These are phyloP conservation scores for Callospermophilus lateralis DNA, from an alignment of 2,113 vertebrate species.

Conservation along the genomic window DNA sequence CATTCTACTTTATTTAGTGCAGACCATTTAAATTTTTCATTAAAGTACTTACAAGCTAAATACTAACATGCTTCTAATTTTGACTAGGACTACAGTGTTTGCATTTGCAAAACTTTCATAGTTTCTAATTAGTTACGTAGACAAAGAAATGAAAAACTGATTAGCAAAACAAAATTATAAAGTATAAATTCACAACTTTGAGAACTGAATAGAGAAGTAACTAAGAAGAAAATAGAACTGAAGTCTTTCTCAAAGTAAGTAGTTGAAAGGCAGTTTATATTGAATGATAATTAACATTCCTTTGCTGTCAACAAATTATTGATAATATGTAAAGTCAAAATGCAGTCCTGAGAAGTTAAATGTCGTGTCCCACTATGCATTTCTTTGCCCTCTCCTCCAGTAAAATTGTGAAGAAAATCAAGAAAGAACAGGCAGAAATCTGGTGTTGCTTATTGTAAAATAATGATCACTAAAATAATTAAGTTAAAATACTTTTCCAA, in stretches of 20 bases:
- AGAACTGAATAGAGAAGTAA: not conserved
- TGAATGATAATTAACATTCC: not conserved
- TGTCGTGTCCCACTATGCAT: too few relatives aligned
- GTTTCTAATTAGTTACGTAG: not conserved
- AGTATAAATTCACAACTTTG: not conserved
- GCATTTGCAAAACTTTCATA: not conserved
- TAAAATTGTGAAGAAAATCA: not conserved
- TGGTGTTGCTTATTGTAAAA: not conserved
- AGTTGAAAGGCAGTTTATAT: not conserved
- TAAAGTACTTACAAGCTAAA: not conserved
- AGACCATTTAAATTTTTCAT: not conserved
- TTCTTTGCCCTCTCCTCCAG: too few relatives aligned
- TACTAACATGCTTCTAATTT: not conserved
- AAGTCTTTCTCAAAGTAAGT: not conserved
- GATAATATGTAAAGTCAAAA: not conserved
- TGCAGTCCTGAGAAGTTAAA: not conserved
- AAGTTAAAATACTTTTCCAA: not conserved
- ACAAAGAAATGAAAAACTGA: conserved; percentile 34
- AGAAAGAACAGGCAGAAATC: not conserved
- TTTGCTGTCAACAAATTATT: not conserved
- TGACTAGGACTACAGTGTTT: not conserved
- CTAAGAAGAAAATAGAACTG: not conserved
- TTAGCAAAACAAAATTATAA: conserved; percentile 38
- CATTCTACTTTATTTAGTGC: not conserved
- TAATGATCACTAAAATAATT: not conserved